A percentile compares a stretch with the other conserved stretches of the same genome.
These are phyloP conservation scores for Chrysaora quinquecirrha DNA, from an alignment of 30 jellyfish, hydroid and myxozoan species.

Conservation along the genomic window DNA sequence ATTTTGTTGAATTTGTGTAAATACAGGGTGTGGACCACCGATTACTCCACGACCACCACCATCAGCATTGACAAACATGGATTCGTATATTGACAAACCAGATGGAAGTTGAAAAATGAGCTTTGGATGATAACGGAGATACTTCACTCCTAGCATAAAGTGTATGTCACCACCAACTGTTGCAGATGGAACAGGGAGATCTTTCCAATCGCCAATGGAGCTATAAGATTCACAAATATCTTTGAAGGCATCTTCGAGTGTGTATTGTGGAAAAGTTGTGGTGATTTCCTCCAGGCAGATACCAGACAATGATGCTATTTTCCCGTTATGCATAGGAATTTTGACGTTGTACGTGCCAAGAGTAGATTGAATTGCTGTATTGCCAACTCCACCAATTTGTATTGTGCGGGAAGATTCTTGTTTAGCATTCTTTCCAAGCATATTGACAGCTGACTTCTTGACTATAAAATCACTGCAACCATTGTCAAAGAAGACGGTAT, in stretches of 20 bases:
- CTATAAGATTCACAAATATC: neutral
- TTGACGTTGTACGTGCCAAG: slow-evolving; percentile 4
- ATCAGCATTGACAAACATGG: neutral
- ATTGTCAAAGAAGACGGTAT: slow-evolving; percentile 3
- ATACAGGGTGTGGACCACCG: slow-evolving; percentile 38
- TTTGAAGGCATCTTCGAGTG: slow-evolving; percentile 1
- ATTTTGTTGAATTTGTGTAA: neutral
- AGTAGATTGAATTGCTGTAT: slow-evolving; percentile 13
- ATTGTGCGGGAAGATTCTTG: slow-evolving; percentile 6
- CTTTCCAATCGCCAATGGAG: neutral
- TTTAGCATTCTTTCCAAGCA: slow-evolving; percentile 15
- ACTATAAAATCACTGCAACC: neutral
- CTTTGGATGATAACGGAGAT: neutral
- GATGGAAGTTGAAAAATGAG: neutral
- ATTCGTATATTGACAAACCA: neutral
- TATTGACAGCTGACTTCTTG: slow-evolving; percentile 23
- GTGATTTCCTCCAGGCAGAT: slow-evolving; percentile 36
- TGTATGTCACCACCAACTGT: slow-evolving; percentile 18
- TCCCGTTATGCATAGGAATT: slow-evolving; percentile 7
- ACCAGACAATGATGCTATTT: slow-evolving; percentile 13
- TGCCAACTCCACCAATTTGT: slow-evolving; percentile 25
- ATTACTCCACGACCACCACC: slow-evolving; percentile 33
- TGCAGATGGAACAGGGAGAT: neutral
- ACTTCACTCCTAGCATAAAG: slow-evolving; percentile 37
- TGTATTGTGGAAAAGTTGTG: neutral